Conservation (phyloP, 2,113 vertebrate genomes). For the Mesoclemmys tuberculata region DNA sequence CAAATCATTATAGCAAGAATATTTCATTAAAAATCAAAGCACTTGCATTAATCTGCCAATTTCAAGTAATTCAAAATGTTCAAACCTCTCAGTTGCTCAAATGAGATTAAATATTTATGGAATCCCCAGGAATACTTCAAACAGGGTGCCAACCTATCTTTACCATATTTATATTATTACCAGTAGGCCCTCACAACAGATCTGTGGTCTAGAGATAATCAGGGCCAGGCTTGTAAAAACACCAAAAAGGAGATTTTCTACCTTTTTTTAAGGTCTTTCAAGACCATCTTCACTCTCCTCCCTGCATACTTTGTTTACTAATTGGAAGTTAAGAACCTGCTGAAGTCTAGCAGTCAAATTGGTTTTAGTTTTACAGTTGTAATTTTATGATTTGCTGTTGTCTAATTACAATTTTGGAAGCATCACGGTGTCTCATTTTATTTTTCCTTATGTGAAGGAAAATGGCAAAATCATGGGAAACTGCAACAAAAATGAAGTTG, state of each 20-base stretch:
- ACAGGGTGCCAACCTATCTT: background rate
- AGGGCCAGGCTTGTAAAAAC: background rate
- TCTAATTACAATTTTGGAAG: conserved; percentile 6
- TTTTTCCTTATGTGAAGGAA: background rate
- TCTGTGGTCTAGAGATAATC: background rate
- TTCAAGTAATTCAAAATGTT: background rate
- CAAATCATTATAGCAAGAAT: background rate
- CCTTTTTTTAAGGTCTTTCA: background rate
- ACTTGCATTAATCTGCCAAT: background rate
- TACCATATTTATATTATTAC: background rate
- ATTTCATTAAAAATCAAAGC: background rate
- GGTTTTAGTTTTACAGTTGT: background rate
- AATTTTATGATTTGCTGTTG: background rate
- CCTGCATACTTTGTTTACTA: background rate
- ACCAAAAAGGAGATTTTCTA: conserved; percentile 6
- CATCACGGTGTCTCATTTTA: background rate
- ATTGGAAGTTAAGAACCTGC: background rate
- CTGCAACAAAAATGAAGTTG: background rate
- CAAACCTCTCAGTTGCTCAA: background rate
- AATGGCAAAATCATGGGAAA: background rate
- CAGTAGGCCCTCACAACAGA: background rate
- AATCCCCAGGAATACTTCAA: background rate
- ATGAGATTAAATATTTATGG: background rate
- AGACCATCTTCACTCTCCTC: background rate
- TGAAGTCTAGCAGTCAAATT: background rate